These are phyloP conservation scores for Lasioglossum baleicum DNA, from an alignment of 1,140 invertebrate genomes.

Conservation along the genomic window DNA sequence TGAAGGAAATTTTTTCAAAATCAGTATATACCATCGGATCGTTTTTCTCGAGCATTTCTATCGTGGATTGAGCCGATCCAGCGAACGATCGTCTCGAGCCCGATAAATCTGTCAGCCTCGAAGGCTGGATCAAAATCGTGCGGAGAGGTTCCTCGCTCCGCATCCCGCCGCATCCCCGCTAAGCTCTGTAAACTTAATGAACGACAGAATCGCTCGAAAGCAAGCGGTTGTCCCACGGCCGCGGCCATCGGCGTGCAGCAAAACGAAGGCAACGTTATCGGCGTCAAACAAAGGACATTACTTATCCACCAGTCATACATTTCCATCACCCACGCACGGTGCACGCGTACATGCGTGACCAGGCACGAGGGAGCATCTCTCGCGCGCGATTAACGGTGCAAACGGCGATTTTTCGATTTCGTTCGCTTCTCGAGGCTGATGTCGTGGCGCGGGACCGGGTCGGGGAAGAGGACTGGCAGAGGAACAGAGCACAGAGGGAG, in stretches of 20 bases:
- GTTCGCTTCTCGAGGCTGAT: slow-evolving; percentile 7
- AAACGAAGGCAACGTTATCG: slow-evolving; percentile 26
- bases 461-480: neutral
- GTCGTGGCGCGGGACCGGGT: too few species aligned
- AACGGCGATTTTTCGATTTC: slow-evolving; percentile 58
- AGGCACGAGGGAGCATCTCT: slow-evolving; percentile 33
- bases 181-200: slow-evolving; percentile 17
- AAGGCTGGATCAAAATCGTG: too few species aligned
- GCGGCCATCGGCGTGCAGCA: neutral
- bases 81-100: too few species aligned
- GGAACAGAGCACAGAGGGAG: neutral
- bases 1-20: too few species aligned
- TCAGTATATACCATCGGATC: too few species aligned
- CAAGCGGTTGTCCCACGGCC: slow-evolving; percentile 3
- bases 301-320: slow-evolving; percentile 45
- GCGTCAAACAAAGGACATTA: slow-evolving; percentile 57
- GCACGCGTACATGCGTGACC: slow-evolving; percentile 55
- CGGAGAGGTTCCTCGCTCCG: too few species aligned
- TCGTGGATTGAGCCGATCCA: too few species aligned
- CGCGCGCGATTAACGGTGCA: slow-evolving; percentile 62
- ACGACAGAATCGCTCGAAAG: slow-evolving; percentile 13
- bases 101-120: too few species aligned
- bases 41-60: too few species aligned
- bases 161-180: neutral
- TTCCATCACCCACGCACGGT: slow-evolving; percentile 52